phyloP scores from a whole-genome alignment of 2,888 invertebrate genomes.

The Harpalus rufipes region DNA sequence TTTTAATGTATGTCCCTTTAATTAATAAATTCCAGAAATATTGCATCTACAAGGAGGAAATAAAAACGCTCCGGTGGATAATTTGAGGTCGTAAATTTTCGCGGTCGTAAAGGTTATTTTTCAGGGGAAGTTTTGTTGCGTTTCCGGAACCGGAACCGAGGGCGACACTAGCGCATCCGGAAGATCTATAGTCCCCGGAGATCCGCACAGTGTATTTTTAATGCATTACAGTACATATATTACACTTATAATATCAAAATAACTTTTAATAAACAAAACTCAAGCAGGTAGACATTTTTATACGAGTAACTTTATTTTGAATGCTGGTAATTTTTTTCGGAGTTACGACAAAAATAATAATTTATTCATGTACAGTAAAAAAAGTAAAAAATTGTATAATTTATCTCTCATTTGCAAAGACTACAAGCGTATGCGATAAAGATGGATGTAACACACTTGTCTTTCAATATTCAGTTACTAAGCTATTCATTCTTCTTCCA shows the following conservation, averaged over 20 bases:
- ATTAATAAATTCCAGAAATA: conserved; percentile 42
- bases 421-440: too few relatives aligned
- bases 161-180: conserved; percentile 8
- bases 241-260: conserved; percentile 27
- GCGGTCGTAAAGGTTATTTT: conserved; percentile 55
- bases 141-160: conserved; percentile 7
- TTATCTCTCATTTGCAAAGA: too few relatives aligned
- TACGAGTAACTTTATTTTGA: neutral
- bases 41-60: conserved; percentile 14
- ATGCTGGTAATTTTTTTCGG: neutral
- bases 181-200: conserved; percentile 51
- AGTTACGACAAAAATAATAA: neutral
- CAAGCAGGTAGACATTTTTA: neutral
- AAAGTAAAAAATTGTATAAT: too few relatives aligned
- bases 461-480: too few relatives aligned
- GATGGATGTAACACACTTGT: too few relatives aligned
- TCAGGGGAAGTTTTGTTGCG: conserved; percentile 23
- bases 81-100: conserved; percentile 46
- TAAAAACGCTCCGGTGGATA: conserved; percentile 25
- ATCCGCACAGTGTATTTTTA: conserved; percentile 41
- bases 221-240: conserved; percentile 29
- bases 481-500: too few relatives aligned
- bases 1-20: conserved; percentile 21
- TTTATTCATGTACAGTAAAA: too few relatives aligned
- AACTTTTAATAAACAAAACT: conserved; percentile 29